A percentile compares a stretch with the other conserved stretches of the same genome.
These are phyloP conservation scores for Xestia xanthographa DNA, from an alignment of 2,888 invertebrate genomes.

Conservation along the genomic window DNA sequence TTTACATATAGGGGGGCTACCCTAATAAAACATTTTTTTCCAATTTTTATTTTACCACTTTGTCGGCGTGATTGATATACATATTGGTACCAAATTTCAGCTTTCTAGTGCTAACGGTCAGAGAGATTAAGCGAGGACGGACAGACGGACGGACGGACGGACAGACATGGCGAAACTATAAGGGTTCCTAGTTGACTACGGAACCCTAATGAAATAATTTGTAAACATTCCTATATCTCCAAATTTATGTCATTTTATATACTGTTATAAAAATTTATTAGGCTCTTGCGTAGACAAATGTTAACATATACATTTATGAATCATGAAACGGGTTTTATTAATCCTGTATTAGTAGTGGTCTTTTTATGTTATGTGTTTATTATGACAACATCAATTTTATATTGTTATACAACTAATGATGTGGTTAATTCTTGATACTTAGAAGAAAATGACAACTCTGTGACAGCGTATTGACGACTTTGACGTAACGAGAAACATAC, in stretches of 20 bases:
- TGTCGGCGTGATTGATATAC: no score
- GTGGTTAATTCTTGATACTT: background rate
- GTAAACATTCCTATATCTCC: background rate
- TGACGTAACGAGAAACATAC: background rate
- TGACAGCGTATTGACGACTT: background rate
- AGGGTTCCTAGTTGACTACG: no score
- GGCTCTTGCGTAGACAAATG: constrained; percentile 12
- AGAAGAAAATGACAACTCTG: background rate
- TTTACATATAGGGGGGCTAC: no score
- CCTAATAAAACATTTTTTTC: no score
- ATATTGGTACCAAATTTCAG: no score
- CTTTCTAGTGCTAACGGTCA: no score
- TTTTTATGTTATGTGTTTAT: constrained; percentile 41
- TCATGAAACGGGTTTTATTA: constrained; percentile 51
- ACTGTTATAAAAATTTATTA: constrained; percentile 36
- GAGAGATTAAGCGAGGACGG: no score
- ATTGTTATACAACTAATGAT: constrained; percentile 52
- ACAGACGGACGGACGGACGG: no score
- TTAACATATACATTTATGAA: constrained; percentile 44
- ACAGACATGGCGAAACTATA: no score
- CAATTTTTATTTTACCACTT: no score
- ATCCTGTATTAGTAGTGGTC: constrained; percentile 29
- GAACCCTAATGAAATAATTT: background rate
- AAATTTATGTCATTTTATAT: constrained; percentile 8
- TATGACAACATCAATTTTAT: constrained; percentile 35